A percentile compares a stretch with the other conserved stretches of the same genome.
These are phyloP conservation scores for Sinodicranocentrus sp. DNA, from an alignment of 2,888 invertebrate genomes.

Conservation along the genomic window DNA sequence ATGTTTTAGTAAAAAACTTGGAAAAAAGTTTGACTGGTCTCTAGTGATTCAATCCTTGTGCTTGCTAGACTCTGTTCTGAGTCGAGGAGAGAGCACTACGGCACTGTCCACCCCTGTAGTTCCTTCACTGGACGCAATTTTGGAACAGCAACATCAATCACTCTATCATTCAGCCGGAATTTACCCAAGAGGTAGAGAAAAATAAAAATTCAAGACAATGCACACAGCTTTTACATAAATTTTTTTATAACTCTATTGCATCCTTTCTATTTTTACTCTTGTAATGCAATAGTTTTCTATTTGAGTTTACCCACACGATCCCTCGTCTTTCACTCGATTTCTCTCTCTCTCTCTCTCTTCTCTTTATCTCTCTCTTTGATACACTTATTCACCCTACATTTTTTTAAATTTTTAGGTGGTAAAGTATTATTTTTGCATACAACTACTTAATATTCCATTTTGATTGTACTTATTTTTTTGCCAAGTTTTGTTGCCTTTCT, in stretches of 20 bases:
- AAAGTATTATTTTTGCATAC: no score
- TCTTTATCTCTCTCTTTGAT: slow-evolving; percentile 34
- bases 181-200: slow-evolving; percentile 75
- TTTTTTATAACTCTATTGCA: background rate
- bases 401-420: no score
- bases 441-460: no score
- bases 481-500: no score
- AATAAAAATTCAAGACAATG: slow-evolving; percentile 43
- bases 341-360: slow-evolving; percentile 46
- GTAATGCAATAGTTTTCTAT: slow-evolving; percentile 16
- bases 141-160: slow-evolving; percentile 75
- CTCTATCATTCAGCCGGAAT: slow-evolving; percentile 75
- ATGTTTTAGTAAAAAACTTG: slow-evolving; percentile 25
- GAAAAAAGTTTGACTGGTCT: slow-evolving; percentile 63
- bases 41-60: slow-evolving; percentile 66
- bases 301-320: slow-evolving; percentile 8
- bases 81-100: slow-evolving; percentile 77
- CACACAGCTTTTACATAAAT: slow-evolving; percentile 32
- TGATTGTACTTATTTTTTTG: no score
- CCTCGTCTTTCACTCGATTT: slow-evolving; percentile 60
- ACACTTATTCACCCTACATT: background rate
- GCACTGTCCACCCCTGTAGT: slow-evolving; percentile 76
- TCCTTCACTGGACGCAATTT: slow-evolving; percentile 76
- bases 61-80: slow-evolving; percentile 76
- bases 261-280: background rate